These are phyloP conservation scores for Odontocolon sp. DNA, from an alignment of 2,888 invertebrate genomes.

Conservation along the genomic window DNA sequence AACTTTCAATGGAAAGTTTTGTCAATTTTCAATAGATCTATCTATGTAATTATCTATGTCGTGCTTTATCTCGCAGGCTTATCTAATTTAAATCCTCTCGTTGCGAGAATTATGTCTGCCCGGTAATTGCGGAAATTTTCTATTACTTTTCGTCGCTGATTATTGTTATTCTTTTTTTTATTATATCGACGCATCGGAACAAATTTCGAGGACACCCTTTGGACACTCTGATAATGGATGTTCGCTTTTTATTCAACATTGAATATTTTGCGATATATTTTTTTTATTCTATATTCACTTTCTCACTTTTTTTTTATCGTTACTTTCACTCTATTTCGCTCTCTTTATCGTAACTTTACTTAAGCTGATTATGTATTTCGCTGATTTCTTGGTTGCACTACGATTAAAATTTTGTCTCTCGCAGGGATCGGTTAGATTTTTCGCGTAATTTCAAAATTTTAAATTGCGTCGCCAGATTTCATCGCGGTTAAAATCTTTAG, in stretches of 20 bases:
- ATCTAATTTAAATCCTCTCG: no score
- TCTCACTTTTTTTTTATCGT: slow-evolving; percentile 10
- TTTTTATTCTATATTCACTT: slow-evolving; percentile 16
- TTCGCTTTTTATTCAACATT: slow-evolving; percentile 16
- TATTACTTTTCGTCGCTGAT: background rate
- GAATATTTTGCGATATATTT: slow-evolving; percentile 11
- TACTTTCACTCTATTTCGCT: slow-evolving; percentile 16
- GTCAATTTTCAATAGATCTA: no score
- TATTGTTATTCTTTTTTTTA: background rate
- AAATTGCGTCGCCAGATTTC: no score
- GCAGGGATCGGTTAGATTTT: no score
- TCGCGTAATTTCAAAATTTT: no score
- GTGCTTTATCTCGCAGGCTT: slow-evolving; percentile 4
- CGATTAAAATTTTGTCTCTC: background rate
- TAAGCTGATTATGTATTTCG: slow-evolving; percentile 77
- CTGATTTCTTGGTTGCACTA: slow-evolving; percentile 77
- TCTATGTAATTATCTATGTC: background rate
- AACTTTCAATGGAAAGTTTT: no score
- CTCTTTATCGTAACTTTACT: slow-evolving; percentile 32
- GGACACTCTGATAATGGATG: slow-evolving; percentile 69
- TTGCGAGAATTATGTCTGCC: no score
- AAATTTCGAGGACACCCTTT: slow-evolving; percentile 69
- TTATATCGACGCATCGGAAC: background rate
- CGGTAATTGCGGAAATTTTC: background rate
- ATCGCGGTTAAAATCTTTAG: slow-evolving; percentile 37